Evolutionary conservation across 1,140 invertebrate genomes (phyloP).

Genomic region (Phymastichus coffea): DNA sequence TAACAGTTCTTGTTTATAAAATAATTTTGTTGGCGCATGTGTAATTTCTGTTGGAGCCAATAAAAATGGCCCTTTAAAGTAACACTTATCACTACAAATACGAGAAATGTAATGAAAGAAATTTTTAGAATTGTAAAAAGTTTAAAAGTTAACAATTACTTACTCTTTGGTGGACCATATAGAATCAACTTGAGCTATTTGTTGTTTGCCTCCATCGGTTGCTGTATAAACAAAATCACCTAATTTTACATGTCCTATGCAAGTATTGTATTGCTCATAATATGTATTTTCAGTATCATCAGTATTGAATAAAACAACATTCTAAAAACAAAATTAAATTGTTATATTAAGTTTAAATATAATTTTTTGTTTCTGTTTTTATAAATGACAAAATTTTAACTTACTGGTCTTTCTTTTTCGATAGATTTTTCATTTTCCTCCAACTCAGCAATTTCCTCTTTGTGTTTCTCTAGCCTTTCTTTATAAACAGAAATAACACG

Average conservation of each 20-base stretch:
- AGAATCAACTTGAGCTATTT: conserved; percentile 91
- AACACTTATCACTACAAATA: conserved; percentile 76
- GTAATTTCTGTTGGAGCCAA: conserved; percentile 84
- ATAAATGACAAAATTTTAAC: conserved; percentile 30
- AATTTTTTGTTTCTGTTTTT: no score
- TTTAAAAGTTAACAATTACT: conserved; percentile 45
- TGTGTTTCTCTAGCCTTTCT: conserved; percentile 86
- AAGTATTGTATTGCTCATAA: conserved; percentile 90
- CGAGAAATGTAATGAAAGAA: no score
- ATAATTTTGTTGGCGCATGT: conserved; percentile 73
- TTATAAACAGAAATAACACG: conserved; percentile 91
- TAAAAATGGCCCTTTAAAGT: conserved; percentile 92
- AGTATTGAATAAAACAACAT: conserved; percentile 69
- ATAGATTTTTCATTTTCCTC: conserved; percentile 76
- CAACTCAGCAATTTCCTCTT: conserved; percentile 84
- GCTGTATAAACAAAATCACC: conserved; percentile 94
- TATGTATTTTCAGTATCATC: conserved; percentile 77
- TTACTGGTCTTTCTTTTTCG: conserved; percentile 78
- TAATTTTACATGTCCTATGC: conserved; percentile 79
- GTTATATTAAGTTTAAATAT: no score
- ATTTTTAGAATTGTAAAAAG: not conserved
- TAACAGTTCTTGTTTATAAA: conserved; percentile 94
- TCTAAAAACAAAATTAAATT: conserved; percentile 54
- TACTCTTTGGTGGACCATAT: conserved; percentile 90
- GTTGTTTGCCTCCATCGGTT: conserved; percentile 79